Conservation (phyloP, 2,113 vertebrate genomes). For the Tiliqua scincoides region DNA sequence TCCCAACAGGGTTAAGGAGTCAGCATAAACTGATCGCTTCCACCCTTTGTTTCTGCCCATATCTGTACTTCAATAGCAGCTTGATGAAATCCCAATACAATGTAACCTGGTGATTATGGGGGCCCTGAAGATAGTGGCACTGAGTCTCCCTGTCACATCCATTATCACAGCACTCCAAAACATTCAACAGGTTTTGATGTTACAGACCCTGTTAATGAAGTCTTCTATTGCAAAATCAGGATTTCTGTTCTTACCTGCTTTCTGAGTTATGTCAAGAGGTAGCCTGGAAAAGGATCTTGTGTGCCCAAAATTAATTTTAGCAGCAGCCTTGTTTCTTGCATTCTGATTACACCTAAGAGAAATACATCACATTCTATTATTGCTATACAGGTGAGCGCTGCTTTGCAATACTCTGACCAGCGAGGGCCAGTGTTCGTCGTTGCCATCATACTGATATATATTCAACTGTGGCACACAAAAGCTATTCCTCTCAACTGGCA, state of each 20-base stretch:
- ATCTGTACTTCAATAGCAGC: neutral
- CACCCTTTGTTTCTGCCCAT: too few species aligned
- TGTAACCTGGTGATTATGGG: neutral
- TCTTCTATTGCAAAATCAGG: neutral
- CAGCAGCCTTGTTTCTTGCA: constrained; percentile 44
- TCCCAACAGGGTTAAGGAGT: neutral
- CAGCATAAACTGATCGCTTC: neutral
- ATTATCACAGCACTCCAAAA: neutral
- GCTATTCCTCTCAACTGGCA: neutral
- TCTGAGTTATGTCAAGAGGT: constrained; percentile 28
- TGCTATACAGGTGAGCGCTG: too few species aligned
- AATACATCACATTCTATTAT: neutral
- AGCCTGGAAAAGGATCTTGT: constrained; percentile 18
- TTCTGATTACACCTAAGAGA: constrained; percentile 55
- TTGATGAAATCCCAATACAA: neutral
- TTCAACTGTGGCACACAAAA: neutral
- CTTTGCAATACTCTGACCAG: too few species aligned
- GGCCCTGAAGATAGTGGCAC: neutral
- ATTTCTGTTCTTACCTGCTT: constrained; percentile 64
- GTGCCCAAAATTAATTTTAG: constrained; percentile 42
- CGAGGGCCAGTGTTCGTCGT: too few species aligned
- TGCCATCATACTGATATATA: neutral
- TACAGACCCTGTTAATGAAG: too few species aligned
- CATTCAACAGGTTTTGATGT: too few species aligned
- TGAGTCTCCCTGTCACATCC: neutral